Evolutionary conservation across 1,140 invertebrate species (phyloP).

Genomic region (Drosophila trapezifrons): DNA sequence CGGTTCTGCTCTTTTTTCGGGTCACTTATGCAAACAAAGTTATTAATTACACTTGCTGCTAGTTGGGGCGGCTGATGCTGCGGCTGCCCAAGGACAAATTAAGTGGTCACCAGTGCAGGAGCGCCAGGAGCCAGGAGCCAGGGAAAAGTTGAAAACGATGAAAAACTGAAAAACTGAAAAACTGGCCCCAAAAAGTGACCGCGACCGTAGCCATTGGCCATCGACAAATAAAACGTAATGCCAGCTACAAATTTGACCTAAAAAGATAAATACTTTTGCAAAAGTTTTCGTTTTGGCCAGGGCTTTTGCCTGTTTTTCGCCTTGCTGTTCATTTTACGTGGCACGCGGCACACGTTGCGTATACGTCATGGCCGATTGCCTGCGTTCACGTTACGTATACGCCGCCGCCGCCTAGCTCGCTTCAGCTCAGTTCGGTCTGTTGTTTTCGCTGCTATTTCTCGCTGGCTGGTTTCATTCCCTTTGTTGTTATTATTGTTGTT

Average conservation of each 20-base stretch:
- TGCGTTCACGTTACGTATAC: constrained; percentile 56
- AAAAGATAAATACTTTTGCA: constrained; percentile 70
- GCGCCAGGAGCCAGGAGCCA: neutral
- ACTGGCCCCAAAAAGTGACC: constrained; percentile 45
- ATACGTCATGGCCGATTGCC: constrained; percentile 53
- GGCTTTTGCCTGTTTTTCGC: constrained; percentile 23
- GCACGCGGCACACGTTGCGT: constrained; percentile 61
- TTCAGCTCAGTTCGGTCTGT: constrained; percentile 20
- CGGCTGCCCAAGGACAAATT: constrained; percentile 62
- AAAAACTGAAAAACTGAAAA: constrained; percentile 20
- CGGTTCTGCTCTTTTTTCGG: constrained; percentile 43
- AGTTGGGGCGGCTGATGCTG: constrained; percentile 45
- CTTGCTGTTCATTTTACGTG: constrained; percentile 39
- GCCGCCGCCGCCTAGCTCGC: constrained; percentile 34
- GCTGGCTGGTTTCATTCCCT: constrained; percentile 4
- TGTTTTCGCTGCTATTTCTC: constrained; percentile 16
- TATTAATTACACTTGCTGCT: constrained; percentile 71
- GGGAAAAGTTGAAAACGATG: constrained; percentile 42
- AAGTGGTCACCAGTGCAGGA: constrained; percentile 62
- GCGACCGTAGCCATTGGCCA: constrained; percentile 59
- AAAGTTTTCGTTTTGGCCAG: constrained; percentile 52
- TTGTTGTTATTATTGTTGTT: neutral
- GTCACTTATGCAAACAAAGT: constrained; percentile 72
- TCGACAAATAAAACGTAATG: constrained; percentile 63
- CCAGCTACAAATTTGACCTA: constrained; percentile 66